phyloP scores from a whole-genome alignment of 2,888 invertebrate genomes.

The Cerceris rybyensis region DNA sequence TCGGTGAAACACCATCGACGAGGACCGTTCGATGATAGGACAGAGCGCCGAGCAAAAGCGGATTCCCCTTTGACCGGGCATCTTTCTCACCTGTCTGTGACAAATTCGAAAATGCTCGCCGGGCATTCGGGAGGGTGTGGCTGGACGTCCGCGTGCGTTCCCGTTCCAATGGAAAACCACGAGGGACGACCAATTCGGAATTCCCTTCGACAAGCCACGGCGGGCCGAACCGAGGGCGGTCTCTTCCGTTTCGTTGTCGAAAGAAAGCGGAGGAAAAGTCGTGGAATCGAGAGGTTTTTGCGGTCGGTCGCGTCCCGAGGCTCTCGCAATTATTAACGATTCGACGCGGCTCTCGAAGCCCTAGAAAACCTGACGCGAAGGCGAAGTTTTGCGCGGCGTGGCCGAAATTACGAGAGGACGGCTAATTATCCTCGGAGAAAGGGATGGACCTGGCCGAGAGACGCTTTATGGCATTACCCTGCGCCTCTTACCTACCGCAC shows the following conservation, averaged over 20 bases:
- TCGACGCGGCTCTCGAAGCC: constrained; percentile 49
- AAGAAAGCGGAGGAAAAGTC: background rate
- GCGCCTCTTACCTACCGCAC: constrained; percentile 61
- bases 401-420: constrained; percentile 62
- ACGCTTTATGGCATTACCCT: constrained; percentile 24
- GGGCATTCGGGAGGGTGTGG: constrained; percentile 56
- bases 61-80: constrained; percentile 63
- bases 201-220: constrained; percentile 35
- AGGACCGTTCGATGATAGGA: background rate
- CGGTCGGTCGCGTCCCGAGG: background rate
- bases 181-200: constrained; percentile 72
- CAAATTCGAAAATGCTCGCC: constrained; percentile 74
- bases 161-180: constrained; percentile 65
- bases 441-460: constrained; percentile 29
- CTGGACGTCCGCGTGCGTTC: constrained; percentile 30
- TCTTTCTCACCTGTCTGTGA: constrained; percentile 76
- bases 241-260: background rate
- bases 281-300: background rate
- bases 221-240: background rate
- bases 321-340: constrained; percentile 60
- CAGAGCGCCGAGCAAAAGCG: constrained; percentile 27
- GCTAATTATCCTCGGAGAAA: constrained; percentile 60
- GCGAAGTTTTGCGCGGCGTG: constrained; percentile 39
- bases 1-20: background rate
- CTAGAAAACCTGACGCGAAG: constrained; percentile 56